Evolutionary conservation across 2,888 invertebrate genomes (phyloP), one percentile per base, ranked within the genome.

Genomic region (Phengaris alcon): DNA sequence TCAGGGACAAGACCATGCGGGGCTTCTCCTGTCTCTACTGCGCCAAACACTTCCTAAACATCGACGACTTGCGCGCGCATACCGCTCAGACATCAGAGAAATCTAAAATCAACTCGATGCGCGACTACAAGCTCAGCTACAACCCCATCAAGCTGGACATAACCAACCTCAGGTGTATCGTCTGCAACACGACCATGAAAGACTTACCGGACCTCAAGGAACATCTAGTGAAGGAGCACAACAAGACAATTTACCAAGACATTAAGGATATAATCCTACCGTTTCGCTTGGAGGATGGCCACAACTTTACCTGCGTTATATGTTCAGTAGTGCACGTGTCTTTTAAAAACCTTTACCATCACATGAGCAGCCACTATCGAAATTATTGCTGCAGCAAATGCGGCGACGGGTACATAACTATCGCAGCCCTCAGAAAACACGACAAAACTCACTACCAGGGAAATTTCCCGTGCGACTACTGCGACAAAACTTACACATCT

Each of bases 401-500:
- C 79, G 93, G 91, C 0, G 88, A 84, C 0, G 92, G 91, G 0
- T 93, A 92, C 77, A 90, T 92, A 0, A 93, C 93, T 0, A 92
- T 92, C 55, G 90, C 91, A 1, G 91, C 92, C 0, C 79, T 94
- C n/a, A 85, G 91, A 54, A 92, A 93, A 73, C 94, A 94, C 79
- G 89, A 86, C 0, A 92, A 91, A 79, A 93, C 91, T 0, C 94
- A 94, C 80, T 90, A 88, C 2, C 91, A 90, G 64, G 93, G 94
- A 8, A 88, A 93, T 73, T 95, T 94, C 78, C 94, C 94, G 0
- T 95, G 94, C 80, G 89, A 88, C 22, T 91, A 85, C 69, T 95
- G 95, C 79, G 93, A 90, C 0, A 94, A 94, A 81, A 85, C 89
- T 10, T 95, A 94, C 82, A 93, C 94, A 5, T 93, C 94, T 0